A percentile compares a stretch with the other conserved stretches of the same genome.
Evolutionary conservation across 30 jellyfish, hydroid and myxozoan genomes (phyloP).

Genomic region (Chrysaora quinquecirrha): DNA sequence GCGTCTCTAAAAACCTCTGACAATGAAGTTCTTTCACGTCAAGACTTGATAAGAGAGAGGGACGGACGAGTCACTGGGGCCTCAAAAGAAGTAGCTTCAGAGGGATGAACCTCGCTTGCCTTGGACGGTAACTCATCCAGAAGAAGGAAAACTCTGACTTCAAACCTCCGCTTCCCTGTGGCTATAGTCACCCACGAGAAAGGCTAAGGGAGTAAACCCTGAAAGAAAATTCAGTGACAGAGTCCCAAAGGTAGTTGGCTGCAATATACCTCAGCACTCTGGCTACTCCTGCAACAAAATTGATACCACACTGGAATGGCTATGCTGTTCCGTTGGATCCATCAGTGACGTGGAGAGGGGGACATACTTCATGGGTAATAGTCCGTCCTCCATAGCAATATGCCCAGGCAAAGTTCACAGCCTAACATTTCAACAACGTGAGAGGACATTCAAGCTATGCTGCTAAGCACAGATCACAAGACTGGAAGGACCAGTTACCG

Average conservation of each 20-base stretch:
- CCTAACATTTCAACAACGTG: not conserved
- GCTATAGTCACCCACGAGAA: no score
- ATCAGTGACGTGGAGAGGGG: conserved; percentile 28
- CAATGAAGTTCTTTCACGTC: no score
- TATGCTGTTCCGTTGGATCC: conserved; percentile 5
- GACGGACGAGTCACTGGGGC: no score
- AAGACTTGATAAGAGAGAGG: no score
- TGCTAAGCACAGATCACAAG: not conserved
- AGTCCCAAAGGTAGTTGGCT: conserved; percentile 20
- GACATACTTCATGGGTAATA: not conserved
- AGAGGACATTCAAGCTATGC: not conserved
- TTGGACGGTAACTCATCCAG: no score
- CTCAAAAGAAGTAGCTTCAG: no score
- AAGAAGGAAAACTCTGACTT: no score
- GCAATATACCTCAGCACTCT: not conserved
- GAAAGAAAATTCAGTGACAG: not conserved
- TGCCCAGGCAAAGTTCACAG: not conserved
- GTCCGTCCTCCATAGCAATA: not conserved
- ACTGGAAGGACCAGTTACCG: conserved; percentile 13
- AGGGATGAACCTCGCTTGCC: no score
- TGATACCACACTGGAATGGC: conserved; percentile 1
- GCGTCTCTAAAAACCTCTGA: no score
- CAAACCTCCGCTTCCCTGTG: no score
- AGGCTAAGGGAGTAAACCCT: no score
- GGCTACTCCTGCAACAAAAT: conserved; percentile 11